Evolutionary conservation across 2,888 invertebrate species (phyloP), one percentile per base, ranked within the genome.

Genomic region (Chloroclystis v-ata): DNA sequence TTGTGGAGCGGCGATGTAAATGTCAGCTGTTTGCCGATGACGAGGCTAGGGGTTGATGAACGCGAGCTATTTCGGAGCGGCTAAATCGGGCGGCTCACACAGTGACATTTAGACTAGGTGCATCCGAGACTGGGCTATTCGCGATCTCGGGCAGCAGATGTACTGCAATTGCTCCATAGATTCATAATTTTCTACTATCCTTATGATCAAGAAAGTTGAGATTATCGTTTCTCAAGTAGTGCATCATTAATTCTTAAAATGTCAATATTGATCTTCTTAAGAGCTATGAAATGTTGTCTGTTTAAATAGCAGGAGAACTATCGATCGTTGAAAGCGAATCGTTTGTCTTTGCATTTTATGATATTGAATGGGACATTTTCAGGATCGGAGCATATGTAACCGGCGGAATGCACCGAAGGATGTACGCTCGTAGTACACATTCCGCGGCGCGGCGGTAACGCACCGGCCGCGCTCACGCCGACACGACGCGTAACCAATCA

Each of bases 41-140:
- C 80, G 80, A 80, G 77, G 78, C 80, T 72, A 69, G 81, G 84
- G 86, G 86, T 87, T 86, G 86, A 78, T 82, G 86, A 87, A 85
- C 86, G 86, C 81, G 63, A 64, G 65, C 86, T 87, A 87, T 87
- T 87, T 87, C 68, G 76, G 83, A 81, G 75, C 84, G 75, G 78
- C 82, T 86, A 87, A 83, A 87, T 75, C 71, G 75, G 78, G 60
- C 69, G 70, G 78, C 78, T 79, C 82, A 82, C 84, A 82, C 80
- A 85, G 77, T 87, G 87, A 87, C 87, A 87, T 87, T 87, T 87
- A 79, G 61, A 76, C 80, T 80, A 79, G 83, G 75, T 85, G 84
- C 86, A 85, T 83, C 82, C 72, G 73, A 78, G 70, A 63, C 67
- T 67, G 64, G 53, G 51, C 47, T 49, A 50, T 48, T 49, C 51